Percentiles rank a stretch among this genome's conserved stretches.
phyloP scores from a whole-genome alignment of 2,113 vertebrate species.

The Nothoprocta pentlandii region DNA sequence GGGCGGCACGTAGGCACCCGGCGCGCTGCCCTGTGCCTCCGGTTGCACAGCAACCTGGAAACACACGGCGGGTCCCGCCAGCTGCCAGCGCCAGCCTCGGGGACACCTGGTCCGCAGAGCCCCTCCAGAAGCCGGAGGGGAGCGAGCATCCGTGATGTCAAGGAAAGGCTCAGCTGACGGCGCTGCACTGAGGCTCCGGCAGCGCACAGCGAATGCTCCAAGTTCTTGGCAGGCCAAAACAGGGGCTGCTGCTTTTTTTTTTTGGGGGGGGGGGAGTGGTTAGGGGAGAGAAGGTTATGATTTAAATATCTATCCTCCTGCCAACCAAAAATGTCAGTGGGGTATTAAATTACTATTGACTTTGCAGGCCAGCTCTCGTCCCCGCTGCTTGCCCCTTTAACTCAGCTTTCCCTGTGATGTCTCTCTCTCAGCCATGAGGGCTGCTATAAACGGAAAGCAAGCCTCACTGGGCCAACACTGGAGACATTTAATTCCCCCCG shows the following conservation, averaged over 20 bases:
- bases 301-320: conserved; percentile 61
- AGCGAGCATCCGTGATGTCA: conserved; percentile 8
- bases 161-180: conserved; percentile 16
- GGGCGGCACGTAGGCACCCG: not conserved
- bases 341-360: conserved; percentile 66
- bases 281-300: conserved; percentile 57
- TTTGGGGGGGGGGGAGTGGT: not conserved
- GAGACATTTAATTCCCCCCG: not conserved
- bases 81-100: not conserved
- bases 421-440: not conserved
- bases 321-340: conserved; percentile 67
- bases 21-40: not conserved
- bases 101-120: not conserved
- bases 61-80: conserved; percentile 2
- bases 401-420: not conserved
- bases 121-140: not conserved
- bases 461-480: not conserved
- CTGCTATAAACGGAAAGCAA: conserved; percentile 54
- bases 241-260: conserved; percentile 50
- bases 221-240: conserved; percentile 69
- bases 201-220: conserved; percentile 16
- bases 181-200: not conserved
- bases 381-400: not conserved
- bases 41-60: conserved; percentile 47
- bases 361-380: not conserved